Conservation (phyloP, 2,113 vertebrate genomes). For the Syngnathus scovelli region DNA sequence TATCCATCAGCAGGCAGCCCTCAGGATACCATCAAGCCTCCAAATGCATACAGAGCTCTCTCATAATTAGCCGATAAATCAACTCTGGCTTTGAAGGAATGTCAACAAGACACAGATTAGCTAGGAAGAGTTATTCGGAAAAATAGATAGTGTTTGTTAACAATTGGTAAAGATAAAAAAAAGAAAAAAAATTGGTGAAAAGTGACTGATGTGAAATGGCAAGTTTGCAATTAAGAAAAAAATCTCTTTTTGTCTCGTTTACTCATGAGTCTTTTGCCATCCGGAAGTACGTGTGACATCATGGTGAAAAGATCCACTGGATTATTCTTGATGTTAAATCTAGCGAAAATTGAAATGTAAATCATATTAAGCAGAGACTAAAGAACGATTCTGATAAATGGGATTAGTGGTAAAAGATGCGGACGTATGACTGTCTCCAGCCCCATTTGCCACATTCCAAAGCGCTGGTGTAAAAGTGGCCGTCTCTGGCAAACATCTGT, state of each 20-base stretch:
- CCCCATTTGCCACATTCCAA: conserved; percentile 59
- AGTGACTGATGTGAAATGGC: background rate
- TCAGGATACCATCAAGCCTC: conserved; percentile 50
- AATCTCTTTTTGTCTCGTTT: background rate
- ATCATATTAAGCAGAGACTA: conserved; percentile 45
- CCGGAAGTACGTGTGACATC: background rate
- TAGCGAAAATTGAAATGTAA: conserved; percentile 54
- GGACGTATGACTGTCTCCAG: conserved; percentile 38
- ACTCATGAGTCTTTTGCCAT: background rate
- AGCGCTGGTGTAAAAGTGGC: conserved; percentile 54
- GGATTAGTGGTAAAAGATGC: conserved; percentile 58
- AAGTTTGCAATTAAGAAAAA: background rate
- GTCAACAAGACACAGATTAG: conserved; percentile 45
- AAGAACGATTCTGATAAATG: conserved; percentile 57
- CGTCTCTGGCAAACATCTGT: conserved; percentile 68
- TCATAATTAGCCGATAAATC: conserved; percentile 53
- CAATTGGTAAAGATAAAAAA: too few species aligned
- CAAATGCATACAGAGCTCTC: conserved; percentile 32
- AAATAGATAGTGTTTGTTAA: conserved; percentile 12
- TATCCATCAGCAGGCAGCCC: conserved; percentile 54
- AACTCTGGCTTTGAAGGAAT: conserved; percentile 36
- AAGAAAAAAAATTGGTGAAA: background rate
- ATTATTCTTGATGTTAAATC: conserved; percentile 6
- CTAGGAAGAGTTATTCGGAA: conserved; percentile 25
- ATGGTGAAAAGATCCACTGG: background rate